These are phyloP conservation scores for Artibeus jamaicensis DNA, from an alignment of 2,797 vertebrate species.

Conservation along the genomic window DNA sequence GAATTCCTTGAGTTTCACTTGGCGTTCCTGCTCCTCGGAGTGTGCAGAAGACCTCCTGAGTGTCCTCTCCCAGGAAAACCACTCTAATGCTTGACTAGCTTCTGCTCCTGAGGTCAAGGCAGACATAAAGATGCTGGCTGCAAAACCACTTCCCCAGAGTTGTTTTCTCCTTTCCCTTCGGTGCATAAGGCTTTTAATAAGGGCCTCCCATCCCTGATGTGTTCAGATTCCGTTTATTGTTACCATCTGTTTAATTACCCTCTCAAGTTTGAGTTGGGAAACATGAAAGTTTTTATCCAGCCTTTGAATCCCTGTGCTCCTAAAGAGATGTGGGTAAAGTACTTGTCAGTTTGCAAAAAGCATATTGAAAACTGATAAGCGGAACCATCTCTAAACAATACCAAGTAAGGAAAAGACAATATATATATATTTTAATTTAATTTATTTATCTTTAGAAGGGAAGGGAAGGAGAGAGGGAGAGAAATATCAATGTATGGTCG, in stretches of 20 bases:
- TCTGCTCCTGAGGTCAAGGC: slow-evolving; percentile 56
- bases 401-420: slow-evolving; percentile 45
- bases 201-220: slow-evolving; percentile 72
- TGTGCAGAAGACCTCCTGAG: background rate
- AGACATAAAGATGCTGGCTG: slow-evolving; percentile 65
- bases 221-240: slow-evolving; percentile 76
- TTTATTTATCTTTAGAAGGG: too few species aligned
- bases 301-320: slow-evolving; percentile 67
- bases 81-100: slow-evolving; percentile 38
- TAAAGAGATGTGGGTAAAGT: slow-evolving; percentile 71
- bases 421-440: too few species aligned
- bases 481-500: too few species aligned
- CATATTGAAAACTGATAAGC: slow-evolving; percentile 71
- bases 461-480: too few species aligned
- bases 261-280: slow-evolving; percentile 74
- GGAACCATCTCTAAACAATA: slow-evolving; percentile 66
- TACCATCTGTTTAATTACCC: slow-evolving; percentile 77
- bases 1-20: background rate
- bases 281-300: slow-evolving; percentile 68
- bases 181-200: slow-evolving; percentile 76
- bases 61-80: background rate
- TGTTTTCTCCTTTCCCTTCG: slow-evolving; percentile 13
- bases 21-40: background rate
- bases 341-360: slow-evolving; percentile 66
- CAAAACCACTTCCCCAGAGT: slow-evolving; percentile 47